phyloP scores from a whole-genome alignment of 2,113 vertebrate genomes.

The Thamnophis sirtalis region DNA sequence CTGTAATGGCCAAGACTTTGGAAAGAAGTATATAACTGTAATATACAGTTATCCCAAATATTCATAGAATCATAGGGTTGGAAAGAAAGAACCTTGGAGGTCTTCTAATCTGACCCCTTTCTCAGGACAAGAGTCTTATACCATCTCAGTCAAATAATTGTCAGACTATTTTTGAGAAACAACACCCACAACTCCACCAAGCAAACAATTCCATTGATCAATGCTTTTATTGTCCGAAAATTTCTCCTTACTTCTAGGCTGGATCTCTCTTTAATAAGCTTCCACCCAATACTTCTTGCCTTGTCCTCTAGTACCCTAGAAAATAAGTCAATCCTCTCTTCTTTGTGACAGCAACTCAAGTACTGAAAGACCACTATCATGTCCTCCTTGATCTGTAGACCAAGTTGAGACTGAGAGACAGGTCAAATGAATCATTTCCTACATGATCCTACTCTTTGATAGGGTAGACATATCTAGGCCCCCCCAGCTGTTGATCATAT shows the following conservation, averaged over 20 bases:
- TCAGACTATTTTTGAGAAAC: not conserved
- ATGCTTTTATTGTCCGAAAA: not conserved
- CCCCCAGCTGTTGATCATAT: not conserved
- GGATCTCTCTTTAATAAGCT: not conserved
- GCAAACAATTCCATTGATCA: not conserved
- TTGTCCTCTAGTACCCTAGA: not conserved
- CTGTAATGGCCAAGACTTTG: not conserved
- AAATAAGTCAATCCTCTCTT: not conserved
- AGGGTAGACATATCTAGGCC: not conserved
- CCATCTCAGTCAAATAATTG: not conserved
- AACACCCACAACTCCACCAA: not conserved
- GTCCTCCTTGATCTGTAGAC: not conserved
- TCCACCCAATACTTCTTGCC: not conserved
- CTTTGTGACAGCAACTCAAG: not conserved
- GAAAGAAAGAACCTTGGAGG: not conserved
- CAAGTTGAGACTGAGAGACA: fast-evolving
- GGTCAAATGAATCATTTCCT: not conserved
- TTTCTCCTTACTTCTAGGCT: not conserved
- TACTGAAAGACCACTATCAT: not conserved
- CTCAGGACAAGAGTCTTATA: not conserved
- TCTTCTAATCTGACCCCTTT: not conserved
- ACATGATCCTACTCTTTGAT: not conserved
- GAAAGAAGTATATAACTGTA: not conserved
- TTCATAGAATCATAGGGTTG: not conserved
- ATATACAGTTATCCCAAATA: not conserved